These are phyloP conservation scores for Orgyia antiqua DNA, from an alignment of 2,888 invertebrate genomes.

Conservation along the genomic window DNA sequence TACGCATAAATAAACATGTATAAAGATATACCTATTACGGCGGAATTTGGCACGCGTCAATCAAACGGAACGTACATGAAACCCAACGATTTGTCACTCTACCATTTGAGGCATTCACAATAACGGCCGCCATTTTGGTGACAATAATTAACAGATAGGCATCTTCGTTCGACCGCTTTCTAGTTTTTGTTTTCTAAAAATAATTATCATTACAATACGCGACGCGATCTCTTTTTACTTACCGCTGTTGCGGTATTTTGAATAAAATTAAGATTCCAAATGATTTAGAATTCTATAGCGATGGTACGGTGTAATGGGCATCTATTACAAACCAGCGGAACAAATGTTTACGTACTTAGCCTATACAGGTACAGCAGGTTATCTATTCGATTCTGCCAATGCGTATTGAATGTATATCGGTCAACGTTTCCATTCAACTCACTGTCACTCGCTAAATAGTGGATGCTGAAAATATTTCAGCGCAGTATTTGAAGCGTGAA, in stretches of 20 bases:
- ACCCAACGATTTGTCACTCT: conserved; percentile 71
- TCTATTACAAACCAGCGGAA: conserved; percentile 54
- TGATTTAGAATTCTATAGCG: conserved; percentile 55
- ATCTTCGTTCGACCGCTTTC: conserved; percentile 71
- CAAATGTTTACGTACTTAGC: conserved; percentile 40
- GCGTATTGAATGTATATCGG: conserved; percentile 28
- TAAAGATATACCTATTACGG: conserved; percentile 62
- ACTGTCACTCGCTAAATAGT: conserved; percentile 26
- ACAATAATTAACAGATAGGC: conserved; percentile 76
- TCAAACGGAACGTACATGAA: conserved; percentile 68
- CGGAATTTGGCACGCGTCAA: conserved; percentile 76
- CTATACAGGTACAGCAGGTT: conserved; percentile 20
- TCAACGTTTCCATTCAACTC: conserved; percentile 27
- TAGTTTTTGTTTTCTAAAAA: conserved; percentile 72
- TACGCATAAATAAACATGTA: conserved; percentile 72
- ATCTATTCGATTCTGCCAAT: conserved; percentile 24
- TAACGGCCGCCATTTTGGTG: conserved; percentile 70
- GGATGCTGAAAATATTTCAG: conserved; percentile 54
- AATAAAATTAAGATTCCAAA: conserved; percentile 67
- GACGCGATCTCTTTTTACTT: conserved; percentile 70
- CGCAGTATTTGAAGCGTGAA: conserved; percentile 51
- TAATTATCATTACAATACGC: conserved; percentile 76
- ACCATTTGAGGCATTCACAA: conserved; percentile 68
- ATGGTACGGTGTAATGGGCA: conserved; percentile 47
- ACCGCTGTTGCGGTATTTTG: conserved; percentile 74